phyloP scores from a whole-genome alignment of 1,140 invertebrate species.

The Zaprionus tsacasi region DNA sequence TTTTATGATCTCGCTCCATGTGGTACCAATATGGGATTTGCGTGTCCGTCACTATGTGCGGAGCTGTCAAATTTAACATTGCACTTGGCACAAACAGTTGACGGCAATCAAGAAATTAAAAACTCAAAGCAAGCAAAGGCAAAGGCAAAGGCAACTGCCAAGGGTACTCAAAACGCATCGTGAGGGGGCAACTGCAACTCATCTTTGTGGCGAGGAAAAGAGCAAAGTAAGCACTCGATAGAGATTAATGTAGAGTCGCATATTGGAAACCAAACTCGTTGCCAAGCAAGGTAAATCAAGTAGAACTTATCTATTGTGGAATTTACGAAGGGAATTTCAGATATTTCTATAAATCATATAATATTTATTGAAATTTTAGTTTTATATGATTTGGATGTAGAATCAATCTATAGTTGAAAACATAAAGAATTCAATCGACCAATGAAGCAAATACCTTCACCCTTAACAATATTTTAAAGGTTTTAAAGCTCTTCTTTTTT shows the following conservation, averaged over 20 bases:
- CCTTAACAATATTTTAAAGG: too few relatives aligned
- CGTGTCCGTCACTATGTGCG: not conserved
- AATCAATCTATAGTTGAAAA: too few relatives aligned
- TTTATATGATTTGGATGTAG: too few relatives aligned
- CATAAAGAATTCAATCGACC: too few relatives aligned
- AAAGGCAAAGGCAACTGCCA: conserved; percentile 1
- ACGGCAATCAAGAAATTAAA: conserved; percentile 43
- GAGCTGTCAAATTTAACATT: conserved; percentile 62
- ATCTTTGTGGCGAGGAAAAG: not conserved
- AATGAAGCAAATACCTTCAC: too few relatives aligned
- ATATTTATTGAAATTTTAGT: too few relatives aligned
- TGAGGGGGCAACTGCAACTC: conserved; percentile 6
- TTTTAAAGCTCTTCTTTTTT: too few relatives aligned
- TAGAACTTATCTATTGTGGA: too few relatives aligned
- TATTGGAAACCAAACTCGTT: not conserved
- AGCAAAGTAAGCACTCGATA: not conserved
- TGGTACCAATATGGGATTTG: conserved; percentile 15
- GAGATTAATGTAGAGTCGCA: not conserved
- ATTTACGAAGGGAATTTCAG: too few relatives aligned
- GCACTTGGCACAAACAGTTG: conserved; percentile 62
- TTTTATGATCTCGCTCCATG: conserved; percentile 33
- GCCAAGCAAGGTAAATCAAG: not conserved
- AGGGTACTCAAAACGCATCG: conserved; percentile 16
- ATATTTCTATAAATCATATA: too few relatives aligned
- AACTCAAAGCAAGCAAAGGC: conserved; percentile 30